These are phyloP conservation scores for Zaprionus africanus DNA, from an alignment of 1,140 invertebrate genomes.

Conservation along the genomic window DNA sequence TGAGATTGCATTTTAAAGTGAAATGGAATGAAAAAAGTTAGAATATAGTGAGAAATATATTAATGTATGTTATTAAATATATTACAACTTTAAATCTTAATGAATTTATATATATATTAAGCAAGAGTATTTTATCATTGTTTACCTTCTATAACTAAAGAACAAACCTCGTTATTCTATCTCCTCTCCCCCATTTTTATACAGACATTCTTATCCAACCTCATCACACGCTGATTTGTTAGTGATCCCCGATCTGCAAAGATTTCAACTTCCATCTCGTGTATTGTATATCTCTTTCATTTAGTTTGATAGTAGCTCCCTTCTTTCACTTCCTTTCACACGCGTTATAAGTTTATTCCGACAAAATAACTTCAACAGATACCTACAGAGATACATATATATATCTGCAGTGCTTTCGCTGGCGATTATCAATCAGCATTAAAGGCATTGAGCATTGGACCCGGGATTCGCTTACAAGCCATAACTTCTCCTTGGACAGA, in stretches of 20 bases:
- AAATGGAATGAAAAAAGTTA: too few species aligned
- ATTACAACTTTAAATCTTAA: background rate
- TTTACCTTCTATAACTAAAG: too few species aligned
- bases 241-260: too few species aligned
- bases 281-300: background rate
- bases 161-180: too few species aligned
- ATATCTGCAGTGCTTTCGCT: background rate
- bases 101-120: background rate
- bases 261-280: too few species aligned
- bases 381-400: background rate
- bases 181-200: too few species aligned
- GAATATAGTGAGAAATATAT: too few species aligned
- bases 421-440: conserved; percentile 48
- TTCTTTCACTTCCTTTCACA: background rate
- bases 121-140: background rate
- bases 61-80: background rate
- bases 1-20: conserved; percentile 8
- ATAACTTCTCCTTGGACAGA: conserved; percentile 24
- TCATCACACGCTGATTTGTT: too few species aligned
- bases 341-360: background rate
- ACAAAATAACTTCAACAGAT: background rate
- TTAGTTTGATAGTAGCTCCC: background rate
- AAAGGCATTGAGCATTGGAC: conserved; percentile 14
- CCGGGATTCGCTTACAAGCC: conserved; percentile 29
- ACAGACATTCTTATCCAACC: too few species aligned